Conservation (phyloP, 2,797 vertebrate genomes). For the Allenopithecus nigroviridis region DNA sequence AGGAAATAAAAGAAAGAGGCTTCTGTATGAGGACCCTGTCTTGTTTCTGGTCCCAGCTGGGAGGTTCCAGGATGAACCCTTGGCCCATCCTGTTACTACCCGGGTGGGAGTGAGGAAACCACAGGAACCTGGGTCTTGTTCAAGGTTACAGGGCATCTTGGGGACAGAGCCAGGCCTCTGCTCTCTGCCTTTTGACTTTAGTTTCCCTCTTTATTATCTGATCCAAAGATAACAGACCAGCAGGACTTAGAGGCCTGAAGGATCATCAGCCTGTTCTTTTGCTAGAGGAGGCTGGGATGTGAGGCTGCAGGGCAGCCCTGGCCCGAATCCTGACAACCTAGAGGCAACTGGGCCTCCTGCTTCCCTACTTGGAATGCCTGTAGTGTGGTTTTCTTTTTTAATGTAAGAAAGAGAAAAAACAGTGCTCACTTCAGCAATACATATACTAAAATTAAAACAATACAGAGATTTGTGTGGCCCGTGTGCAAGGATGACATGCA, state of each 20-base stretch:
- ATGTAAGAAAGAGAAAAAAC: neutral
- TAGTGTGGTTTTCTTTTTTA: neutral
- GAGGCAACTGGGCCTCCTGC: neutral
- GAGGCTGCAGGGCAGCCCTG: neutral
- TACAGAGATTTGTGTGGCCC: neutral
- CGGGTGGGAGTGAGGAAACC: neutral
- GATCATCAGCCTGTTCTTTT: neutral
- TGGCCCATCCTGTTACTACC: neutral
- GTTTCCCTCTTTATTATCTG: neutral
- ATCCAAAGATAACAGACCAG: neutral
- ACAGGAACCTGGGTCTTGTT: neutral
- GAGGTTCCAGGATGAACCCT: neutral
- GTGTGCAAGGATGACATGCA: neutral
- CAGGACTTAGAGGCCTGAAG: neutral
- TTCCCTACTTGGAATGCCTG: too few species aligned
- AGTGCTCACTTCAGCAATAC: neutral
- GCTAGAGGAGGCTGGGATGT: neutral
- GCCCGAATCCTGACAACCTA: neutral
- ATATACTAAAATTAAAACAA: neutral
- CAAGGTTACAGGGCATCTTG: neutral
- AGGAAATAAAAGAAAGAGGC: neutral
- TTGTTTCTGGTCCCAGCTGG: neutral
- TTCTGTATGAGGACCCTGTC: neutral
- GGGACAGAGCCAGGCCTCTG: neutral
- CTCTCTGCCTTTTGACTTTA: neutral